Conservation (phyloP, 2,797 vertebrate species). For the Echiichthys vipera region DNA sequence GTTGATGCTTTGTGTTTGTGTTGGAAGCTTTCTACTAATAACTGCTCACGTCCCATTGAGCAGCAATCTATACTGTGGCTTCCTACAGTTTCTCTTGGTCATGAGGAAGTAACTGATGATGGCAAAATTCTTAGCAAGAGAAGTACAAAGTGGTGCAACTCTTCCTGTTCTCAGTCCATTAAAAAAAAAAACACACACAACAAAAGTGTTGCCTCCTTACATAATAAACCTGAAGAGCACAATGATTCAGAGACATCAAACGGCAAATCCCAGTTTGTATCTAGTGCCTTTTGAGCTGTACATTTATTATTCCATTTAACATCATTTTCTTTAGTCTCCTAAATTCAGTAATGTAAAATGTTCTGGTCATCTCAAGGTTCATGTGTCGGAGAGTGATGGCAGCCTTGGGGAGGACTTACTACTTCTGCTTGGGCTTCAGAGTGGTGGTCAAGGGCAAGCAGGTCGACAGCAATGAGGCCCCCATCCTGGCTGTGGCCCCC, state of each 20-base stretch:
- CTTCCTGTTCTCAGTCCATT: constrained; percentile 37
- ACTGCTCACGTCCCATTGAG: not conserved
- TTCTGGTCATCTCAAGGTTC: constrained; percentile 65
- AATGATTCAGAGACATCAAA: not conserved
- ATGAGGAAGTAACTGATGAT: constrained; percentile 39
- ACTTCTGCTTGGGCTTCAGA: constrained; percentile 92
- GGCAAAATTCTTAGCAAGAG: not conserved
- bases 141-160: constrained; percentile 30
- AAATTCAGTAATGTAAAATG: not conserved
- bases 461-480: constrained; percentile 86
- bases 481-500: constrained; percentile 92
- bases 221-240: not conserved
- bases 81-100: not conserved
- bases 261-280: not conserved
- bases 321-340: too few relatives aligned
- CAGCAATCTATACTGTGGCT: not conserved
- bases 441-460: constrained; percentile 90
- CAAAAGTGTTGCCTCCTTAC: not conserved
- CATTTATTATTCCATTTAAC: not conserved
- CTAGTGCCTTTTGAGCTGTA: not conserved
- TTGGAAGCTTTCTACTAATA: not conserved
- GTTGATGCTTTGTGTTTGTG: not conserved
- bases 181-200: not conserved
- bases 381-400: constrained; percentile 82
- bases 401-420: constrained; percentile 85